These are phyloP conservation scores for Lasioglossum oenotherae DNA, from an alignment of 2,888 invertebrate species.

Conservation along the genomic window DNA sequence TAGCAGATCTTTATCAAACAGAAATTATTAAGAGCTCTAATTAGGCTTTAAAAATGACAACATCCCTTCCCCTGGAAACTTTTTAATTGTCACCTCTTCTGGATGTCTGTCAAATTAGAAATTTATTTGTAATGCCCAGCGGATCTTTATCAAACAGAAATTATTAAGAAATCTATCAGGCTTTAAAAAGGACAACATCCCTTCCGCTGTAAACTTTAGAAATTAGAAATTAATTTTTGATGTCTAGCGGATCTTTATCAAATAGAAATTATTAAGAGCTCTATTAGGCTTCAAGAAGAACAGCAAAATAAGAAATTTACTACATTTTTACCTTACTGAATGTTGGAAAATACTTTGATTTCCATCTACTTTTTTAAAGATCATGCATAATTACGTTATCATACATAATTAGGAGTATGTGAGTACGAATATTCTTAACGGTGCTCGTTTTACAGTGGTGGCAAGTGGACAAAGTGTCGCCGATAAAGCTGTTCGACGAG, in stretches of 20 bases:
- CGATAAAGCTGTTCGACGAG: conserved; percentile 94
- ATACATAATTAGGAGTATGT: too few relatives aligned
- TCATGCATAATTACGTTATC: not conserved
- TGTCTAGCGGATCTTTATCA: not conserved
- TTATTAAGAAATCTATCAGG: not conserved
- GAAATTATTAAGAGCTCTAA: not conserved
- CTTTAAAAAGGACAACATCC: too few relatives aligned
- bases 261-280: not conserved
- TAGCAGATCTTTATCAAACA: not conserved
- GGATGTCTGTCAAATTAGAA: too few relatives aligned
- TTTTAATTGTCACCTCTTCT: too few relatives aligned
- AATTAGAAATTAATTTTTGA: too few relatives aligned
- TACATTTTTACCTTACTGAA: not conserved
- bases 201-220: too few relatives aligned
- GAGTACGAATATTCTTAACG: not conserved
- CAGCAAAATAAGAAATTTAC: not conserved
- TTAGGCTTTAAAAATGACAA: too few relatives aligned
- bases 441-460: conserved; percentile 89
- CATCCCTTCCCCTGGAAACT: too few relatives aligned
- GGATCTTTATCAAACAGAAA: not conserved
- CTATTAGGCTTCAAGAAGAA: not conserved
- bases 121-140: too few relatives aligned
- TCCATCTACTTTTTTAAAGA: too few relatives aligned
- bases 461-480: conserved; percentile 96
- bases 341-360: not conserved